Percentiles rank a stretch among this genome's conserved stretches.
These are phyloP conservation scores for Phengaris alcon DNA, from an alignment of 2,888 invertebrate genomes.

Conservation along the genomic window DNA sequence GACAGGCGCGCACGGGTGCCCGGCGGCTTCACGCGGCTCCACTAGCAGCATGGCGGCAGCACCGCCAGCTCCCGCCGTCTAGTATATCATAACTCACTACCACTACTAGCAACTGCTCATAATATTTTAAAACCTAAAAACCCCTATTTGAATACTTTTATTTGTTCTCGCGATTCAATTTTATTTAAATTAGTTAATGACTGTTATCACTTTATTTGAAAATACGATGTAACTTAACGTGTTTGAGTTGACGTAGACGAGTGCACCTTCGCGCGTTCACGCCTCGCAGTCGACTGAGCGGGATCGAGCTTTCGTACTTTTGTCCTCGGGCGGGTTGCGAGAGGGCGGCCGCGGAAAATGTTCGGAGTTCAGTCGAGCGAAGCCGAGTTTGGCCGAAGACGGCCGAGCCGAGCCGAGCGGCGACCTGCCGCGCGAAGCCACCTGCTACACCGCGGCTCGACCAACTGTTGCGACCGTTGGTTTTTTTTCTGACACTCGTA, in stretches of 20 bases:
- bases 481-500: slow-evolving; percentile 68
- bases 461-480: slow-evolving; percentile 79
- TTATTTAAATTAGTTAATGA: not conserved
- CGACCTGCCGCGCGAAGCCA: slow-evolving; percentile 58
- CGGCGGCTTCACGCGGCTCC: slow-evolving; percentile 87
- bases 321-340: slow-evolving; percentile 60
- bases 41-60: slow-evolving; percentile 86
- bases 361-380: slow-evolving; percentile 41
- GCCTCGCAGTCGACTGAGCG: slow-evolving; percentile 38
- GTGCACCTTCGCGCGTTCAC: slow-evolving; percentile 59
- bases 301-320: slow-evolving; percentile 68
- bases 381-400: slow-evolving; percentile 44
- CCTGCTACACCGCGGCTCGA: slow-evolving; percentile 57
- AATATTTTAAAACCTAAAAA: not conserved
- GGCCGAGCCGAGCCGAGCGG: slow-evolving; percentile 45
- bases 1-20: slow-evolving; percentile 73
- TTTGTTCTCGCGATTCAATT: not conserved
- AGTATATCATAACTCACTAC: slow-evolving; percentile 56
- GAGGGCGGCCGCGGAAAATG: slow-evolving; percentile 72
- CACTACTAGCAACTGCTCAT: slow-evolving; percentile 33
- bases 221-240: slow-evolving; percentile 19
- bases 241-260: slow-evolving; percentile 50
- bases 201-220: slow-evolving; percentile 22
- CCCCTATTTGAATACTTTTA: not conserved
- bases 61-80: slow-evolving; percentile 55